These are phyloP conservation scores for Autographa gamma DNA, from an alignment of 2,888 invertebrate genomes.

Conservation along the genomic window DNA sequence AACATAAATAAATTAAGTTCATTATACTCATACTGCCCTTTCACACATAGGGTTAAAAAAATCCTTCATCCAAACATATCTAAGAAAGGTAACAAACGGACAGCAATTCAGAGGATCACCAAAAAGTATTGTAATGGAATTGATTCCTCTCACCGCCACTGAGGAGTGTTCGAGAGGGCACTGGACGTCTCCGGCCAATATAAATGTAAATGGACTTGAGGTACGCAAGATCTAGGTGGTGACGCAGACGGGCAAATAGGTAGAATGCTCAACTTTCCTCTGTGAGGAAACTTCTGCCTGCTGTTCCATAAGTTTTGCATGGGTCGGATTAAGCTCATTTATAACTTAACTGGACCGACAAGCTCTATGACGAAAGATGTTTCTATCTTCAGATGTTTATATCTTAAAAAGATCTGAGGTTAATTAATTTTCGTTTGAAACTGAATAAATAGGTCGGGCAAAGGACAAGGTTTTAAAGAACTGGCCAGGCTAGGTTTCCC, in stretches of 20 bases:
- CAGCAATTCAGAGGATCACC: constrained; percentile 29
- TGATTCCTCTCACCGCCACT: constrained; percentile 65
- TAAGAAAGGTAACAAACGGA: constrained; percentile 42
- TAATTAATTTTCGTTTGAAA: no score
- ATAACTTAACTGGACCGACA: no score
- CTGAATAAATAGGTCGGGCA: no score
- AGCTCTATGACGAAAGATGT: no score
- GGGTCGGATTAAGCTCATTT: no score
- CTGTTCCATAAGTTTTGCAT: no score
- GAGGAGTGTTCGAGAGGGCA: constrained; percentile 66
- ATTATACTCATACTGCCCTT: neutral
- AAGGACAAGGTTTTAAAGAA: no score
- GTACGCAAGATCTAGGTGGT: constrained; percentile 65
- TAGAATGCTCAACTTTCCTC: neutral
- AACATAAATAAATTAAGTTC: neutral
- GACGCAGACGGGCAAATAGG: constrained; percentile 27
- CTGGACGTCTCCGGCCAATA: constrained; percentile 80
- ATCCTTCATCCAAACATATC: neutral
- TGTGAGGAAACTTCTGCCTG: constrained; percentile 14
- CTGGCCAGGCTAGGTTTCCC: no score
- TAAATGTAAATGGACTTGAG: constrained; percentile 86
- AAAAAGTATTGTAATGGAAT: constrained; percentile 79
- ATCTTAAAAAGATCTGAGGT: no score
- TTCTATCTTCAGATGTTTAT: no score
- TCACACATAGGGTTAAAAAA: neutral